phyloP scores from a whole-genome alignment of 2,113 vertebrate genomes.

The Sterrhoptilus dennistouni region DNA sequence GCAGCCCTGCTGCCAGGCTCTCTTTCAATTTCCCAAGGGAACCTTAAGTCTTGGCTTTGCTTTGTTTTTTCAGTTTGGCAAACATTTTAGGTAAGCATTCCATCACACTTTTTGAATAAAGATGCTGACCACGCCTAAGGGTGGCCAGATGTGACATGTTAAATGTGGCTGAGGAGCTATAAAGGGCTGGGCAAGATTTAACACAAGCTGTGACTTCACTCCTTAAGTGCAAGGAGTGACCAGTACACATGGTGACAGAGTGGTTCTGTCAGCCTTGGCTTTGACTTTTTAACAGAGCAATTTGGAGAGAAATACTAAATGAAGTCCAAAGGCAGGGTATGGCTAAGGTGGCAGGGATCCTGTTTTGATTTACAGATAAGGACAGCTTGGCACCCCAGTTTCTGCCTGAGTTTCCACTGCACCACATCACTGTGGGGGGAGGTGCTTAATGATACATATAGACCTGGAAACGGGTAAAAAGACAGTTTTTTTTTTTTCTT shows the following conservation, averaged over 20 bases:
- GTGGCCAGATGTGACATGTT: background rate
- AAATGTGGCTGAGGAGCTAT: background rate
- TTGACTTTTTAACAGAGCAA: background rate
- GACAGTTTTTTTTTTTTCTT: too few species aligned
- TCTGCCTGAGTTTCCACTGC: background rate
- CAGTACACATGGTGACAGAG: background rate
- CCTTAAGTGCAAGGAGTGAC: background rate
- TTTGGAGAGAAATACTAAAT: background rate
- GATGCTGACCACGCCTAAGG: background rate
- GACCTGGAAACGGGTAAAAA: background rate
- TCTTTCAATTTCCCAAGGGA: background rate
- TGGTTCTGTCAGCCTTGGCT: background rate
- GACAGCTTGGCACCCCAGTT: background rate
- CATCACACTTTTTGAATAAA: background rate
- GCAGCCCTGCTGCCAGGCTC: background rate
- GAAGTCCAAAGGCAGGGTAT: background rate
- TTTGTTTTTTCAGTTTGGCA: background rate
- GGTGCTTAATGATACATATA: background rate
- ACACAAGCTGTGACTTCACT: background rate
- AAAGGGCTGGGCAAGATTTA: background rate
- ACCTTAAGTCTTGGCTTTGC: background rate
- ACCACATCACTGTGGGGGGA: background rate
- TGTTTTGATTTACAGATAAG: background rate
- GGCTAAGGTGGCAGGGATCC: background rate
- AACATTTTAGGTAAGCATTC: background rate